Conservation (phyloP, 2,888 invertebrate species). For the Harpagoxenus sublaevis region DNA sequence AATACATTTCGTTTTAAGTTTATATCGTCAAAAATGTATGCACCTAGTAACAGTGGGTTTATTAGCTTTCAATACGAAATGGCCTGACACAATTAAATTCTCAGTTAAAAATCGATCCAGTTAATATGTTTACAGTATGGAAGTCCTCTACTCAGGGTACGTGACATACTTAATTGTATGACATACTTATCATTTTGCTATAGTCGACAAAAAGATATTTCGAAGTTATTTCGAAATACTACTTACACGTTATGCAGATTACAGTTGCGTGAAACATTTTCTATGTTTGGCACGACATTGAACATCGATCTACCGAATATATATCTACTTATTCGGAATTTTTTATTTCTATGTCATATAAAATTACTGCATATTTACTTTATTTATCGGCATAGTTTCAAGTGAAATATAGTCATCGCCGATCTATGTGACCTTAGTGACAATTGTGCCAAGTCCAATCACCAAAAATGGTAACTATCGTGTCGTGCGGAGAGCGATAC, state of each 20-base stretch:
- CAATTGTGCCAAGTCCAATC: background rate
- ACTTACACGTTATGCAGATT: too few relatives aligned
- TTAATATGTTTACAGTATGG: background rate
- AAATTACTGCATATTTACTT: background rate
- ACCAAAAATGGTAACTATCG: background rate
- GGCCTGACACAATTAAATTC: background rate
- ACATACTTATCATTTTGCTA: background rate
- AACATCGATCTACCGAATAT: too few relatives aligned
- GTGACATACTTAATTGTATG: background rate
- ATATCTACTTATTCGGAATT: too few relatives aligned
- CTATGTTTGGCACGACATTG: background rate
- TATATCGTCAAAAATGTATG: background rate
- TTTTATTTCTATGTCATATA: background rate
- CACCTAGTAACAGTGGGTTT: background rate
- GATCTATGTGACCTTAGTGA: background rate
- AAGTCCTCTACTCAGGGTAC: background rate
- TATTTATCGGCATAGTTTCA: background rate
- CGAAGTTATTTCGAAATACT: background rate
- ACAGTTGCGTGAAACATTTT: too few relatives aligned
- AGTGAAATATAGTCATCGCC: background rate
- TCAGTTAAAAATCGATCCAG: background rate
- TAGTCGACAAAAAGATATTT: background rate
- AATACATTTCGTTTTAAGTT: background rate
- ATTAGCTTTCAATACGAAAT: background rate
- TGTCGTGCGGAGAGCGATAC: background rate